Base-by-base conservation (phyloP, 2,113 vertebrate genomes). In the Trochalopteron elliotii region DNA sequence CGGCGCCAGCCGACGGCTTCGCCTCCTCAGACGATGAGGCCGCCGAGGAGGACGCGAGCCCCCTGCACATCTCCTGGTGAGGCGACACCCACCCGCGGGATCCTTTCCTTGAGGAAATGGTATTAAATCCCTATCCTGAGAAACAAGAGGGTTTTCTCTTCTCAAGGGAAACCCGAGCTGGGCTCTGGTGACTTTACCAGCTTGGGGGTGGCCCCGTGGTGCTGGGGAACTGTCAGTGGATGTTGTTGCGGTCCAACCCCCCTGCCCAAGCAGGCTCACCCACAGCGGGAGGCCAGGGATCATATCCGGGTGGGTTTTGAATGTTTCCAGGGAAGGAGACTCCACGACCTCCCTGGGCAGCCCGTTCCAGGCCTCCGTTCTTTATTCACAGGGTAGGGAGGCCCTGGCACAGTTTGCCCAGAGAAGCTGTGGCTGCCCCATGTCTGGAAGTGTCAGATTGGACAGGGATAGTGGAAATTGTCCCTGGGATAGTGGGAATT, bases 1-100 rank as follows among this genome's bases (percentile, higher is more conserved):
- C 84, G 33, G 98, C 98, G 91, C 97, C 96, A 79, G 87, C 91
- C 11, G 98, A 93, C 30, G 98, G 98, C 79, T 99, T 99, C 88
- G 98, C 98, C 92, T 99, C 99, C 39, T 99, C 99, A 57, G 99
- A 99, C 2, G 99, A 99, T 45, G 99, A 99, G 27, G 96, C 97
- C 24, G n/a, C 79, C 17, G 98, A 96, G 49, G 98, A 98, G 53
- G 98, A 98, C 44, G 89, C 97, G 71, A 97, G 93, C 15, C 98
- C 99, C 11, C 96, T 99, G 33, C 97, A 97, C 15, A 93, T 99
- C 92, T 99, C 98, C 71, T 99, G 99, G 99, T 99, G 74, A 94
- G 97, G 40, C 15, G n/a, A 10, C 23, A 4, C 45, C 17, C 23
- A 4, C 45, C 17, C n/a, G 52, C 25, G 74, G 28, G 18, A 18